These are phyloP conservation scores for Potorous gilbertii DNA, from an alignment of 2,797 vertebrate genomes.

Conservation along the genomic window DNA sequence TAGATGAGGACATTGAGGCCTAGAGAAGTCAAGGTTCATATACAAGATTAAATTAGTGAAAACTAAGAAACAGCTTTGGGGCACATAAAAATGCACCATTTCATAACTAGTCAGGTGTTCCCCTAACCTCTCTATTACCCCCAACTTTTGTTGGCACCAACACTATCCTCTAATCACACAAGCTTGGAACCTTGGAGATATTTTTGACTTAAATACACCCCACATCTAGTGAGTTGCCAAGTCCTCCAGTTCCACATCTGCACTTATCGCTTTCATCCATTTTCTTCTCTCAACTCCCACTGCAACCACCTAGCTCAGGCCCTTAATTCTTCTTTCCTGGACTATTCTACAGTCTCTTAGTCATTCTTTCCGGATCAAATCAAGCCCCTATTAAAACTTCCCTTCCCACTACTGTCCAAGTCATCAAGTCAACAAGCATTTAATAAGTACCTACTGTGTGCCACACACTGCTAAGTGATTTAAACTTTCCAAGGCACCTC, in stretches of 20 bases:
- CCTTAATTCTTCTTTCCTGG: not conserved
- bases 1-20: not conserved
- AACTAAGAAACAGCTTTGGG: not conserved
- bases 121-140: not conserved
- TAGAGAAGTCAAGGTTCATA: not conserved
- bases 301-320: not conserved
- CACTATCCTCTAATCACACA: not conserved
- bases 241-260: not conserved
- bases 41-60: not conserved
- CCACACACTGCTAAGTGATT: not conserved
- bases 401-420: not conserved
- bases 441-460: not conserved
- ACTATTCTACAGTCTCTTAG: not conserved
- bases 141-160: not conserved
- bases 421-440: not conserved
- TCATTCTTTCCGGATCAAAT: not conserved
- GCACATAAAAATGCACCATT: not conserved
- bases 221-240: not conserved
- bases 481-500: not conserved
- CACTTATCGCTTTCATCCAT: not conserved
- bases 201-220: not conserved
- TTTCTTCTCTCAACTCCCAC: not conserved
- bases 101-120: not conserved
- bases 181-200: not conserved
- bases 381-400: not conserved